Conservation (phyloP, 2,797 vertebrate genomes). For the Antennarius maculatus region DNA sequence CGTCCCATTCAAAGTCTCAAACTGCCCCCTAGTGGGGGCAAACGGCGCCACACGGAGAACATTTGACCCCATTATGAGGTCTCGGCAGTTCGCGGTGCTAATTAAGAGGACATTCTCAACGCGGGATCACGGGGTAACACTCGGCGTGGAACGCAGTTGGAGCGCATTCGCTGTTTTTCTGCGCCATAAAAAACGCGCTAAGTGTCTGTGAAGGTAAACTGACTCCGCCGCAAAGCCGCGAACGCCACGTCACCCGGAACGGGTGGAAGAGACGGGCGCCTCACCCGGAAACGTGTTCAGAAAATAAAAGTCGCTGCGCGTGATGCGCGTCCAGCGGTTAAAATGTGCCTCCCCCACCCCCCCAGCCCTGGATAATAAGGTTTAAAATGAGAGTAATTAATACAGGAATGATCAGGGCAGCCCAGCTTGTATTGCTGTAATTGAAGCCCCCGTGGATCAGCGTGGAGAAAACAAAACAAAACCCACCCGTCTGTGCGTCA, state of each 20-base stretch:
- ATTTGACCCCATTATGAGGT: constrained; percentile 61
- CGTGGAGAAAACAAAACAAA: not conserved
- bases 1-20: constrained; percentile 68
- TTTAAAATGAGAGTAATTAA: not conserved
- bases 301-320: too few species aligned
- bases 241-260: not conserved
- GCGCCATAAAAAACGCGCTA: constrained; percentile 53
- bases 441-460: constrained; percentile 44
- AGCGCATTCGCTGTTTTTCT: constrained; percentile 50
- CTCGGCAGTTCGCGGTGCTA: constrained; percentile 56
- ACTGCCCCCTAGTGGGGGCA: constrained; percentile 80
- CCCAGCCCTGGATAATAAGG: not conserved
- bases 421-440: constrained; percentile 13
- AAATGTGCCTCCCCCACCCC: not conserved
- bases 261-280: too few species aligned
- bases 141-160: constrained; percentile 44
- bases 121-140: constrained; percentile 55
- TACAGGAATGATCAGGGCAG: not conserved
- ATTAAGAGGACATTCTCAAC: constrained; percentile 64
- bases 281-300: too few species aligned
- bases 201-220: constrained; percentile 54
- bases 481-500: constrained; percentile 41
- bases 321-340: too few species aligned
- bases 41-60: constrained; percentile 4
- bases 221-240: constrained; percentile 12